Conservation (phyloP, 2,888 invertebrate genomes). For the Cheiracanthium punctorium region DNA sequence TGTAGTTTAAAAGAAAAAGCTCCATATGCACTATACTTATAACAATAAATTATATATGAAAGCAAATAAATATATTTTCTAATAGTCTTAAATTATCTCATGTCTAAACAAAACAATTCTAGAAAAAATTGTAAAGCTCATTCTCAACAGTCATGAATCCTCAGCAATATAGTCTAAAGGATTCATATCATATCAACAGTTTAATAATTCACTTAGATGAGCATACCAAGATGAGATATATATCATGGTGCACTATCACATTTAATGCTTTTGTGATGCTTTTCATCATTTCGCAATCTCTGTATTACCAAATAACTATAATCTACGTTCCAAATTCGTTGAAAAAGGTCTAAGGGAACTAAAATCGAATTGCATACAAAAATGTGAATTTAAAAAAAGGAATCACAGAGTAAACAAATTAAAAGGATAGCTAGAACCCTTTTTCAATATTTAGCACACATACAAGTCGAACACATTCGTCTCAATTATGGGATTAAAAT, state of each 20-base stretch:
- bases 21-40: background rate
- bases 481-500: background rate
- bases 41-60: background rate
- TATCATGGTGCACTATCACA: conserved; percentile 10
- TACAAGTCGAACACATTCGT: background rate
- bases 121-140: conserved; percentile 9
- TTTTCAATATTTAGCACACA: background rate
- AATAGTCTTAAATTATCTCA: background rate
- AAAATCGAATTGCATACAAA: too few relatives aligned
- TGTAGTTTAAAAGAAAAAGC: background rate
- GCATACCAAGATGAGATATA: background rate
- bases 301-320: background rate
- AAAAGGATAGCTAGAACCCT: too few relatives aligned
- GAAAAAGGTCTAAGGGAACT: too few relatives aligned
- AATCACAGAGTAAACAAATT: too few relatives aligned
- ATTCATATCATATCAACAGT: background rate
- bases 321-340: too few relatives aligned
- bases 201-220: conserved; percentile 11
- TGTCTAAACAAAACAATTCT: background rate
- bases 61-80: background rate
- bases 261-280: background rate
- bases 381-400: too few relatives aligned
- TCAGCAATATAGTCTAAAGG: background rate
- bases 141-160: conserved; percentile 6
- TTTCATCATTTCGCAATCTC: background rate